Evolutionary conservation across 2,888 invertebrate genomes (phyloP).

Genomic region (Ochlodes sylvanus): DNA sequence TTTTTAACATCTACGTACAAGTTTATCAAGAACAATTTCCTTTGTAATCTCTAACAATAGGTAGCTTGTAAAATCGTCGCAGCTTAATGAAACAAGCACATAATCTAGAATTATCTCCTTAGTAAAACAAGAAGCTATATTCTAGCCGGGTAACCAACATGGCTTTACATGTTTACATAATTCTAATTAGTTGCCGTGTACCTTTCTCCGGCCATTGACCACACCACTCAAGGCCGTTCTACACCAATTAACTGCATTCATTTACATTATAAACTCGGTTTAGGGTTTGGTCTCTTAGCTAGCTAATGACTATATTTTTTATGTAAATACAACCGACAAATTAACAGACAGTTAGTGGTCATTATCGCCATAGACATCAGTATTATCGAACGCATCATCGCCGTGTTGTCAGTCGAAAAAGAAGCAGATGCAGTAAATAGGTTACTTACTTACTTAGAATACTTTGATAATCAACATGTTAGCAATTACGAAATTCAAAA

Average conservation of each 20-base stretch:
- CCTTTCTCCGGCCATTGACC: constrained; percentile 50
- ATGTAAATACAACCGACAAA: too few relatives aligned
- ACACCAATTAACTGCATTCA: constrained; percentile 36
- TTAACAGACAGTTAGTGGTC: too few relatives aligned
- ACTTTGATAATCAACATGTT: too few relatives aligned
- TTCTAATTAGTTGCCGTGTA: constrained; percentile 41
- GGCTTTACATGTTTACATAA: constrained; percentile 39
- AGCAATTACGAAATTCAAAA: too few relatives aligned
- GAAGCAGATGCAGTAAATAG: too few relatives aligned
- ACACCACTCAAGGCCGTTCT: constrained; percentile 44
- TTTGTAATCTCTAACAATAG: constrained; percentile 17
- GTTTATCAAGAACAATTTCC: constrained; percentile 3
- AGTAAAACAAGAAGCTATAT: constrained; percentile 36
- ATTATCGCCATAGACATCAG: too few relatives aligned
- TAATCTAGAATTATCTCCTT: constrained; percentile 25
- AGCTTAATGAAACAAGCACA: constrained; percentile 33
- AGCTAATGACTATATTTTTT: background rate
- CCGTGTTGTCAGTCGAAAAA: too few relatives aligned
- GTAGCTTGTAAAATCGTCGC: constrained; percentile 23
- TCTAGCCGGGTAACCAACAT: constrained; percentile 26
- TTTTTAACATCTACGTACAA: background rate
- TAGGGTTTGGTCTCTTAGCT: constrained; percentile 7
- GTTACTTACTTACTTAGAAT: too few relatives aligned
- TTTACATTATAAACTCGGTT: constrained; percentile 34
- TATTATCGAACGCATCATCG: too few relatives aligned